Percentiles rank a stretch among this genome's conserved stretches.
Evolutionary conservation across 2,797 vertebrate genomes (phyloP).

Genomic region (Chelon auratus): DNA sequence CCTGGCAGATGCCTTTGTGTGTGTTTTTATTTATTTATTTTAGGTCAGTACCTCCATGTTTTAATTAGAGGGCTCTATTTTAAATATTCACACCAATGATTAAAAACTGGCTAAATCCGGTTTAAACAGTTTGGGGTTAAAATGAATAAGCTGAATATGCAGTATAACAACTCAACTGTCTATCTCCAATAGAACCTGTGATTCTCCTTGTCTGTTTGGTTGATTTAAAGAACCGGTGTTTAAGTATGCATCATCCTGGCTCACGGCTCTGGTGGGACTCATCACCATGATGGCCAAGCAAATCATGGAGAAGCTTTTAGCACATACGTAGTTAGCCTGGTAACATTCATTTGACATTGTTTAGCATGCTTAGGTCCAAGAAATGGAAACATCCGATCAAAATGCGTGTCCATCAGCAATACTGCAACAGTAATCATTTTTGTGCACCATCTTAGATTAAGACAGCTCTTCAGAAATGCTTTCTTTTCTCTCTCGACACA

Average conservation of each 20-base stretch:
- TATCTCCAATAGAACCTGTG: too few species aligned
- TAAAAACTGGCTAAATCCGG: neutral
- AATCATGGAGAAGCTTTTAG: too few species aligned
- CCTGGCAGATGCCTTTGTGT: too few species aligned
- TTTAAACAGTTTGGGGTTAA: too few species aligned
- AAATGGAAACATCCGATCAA: neutral
- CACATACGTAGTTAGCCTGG: too few species aligned
- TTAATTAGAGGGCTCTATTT: neutral
- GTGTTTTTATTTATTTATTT: too few species aligned
- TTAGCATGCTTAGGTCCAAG: neutral
- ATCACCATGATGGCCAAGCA: too few species aligned
- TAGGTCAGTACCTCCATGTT: neutral
- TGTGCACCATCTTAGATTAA: neutral
- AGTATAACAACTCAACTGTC: neutral
- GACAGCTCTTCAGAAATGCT: slow-evolving; percentile 13
- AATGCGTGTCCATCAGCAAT: neutral
- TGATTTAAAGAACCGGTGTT: too few species aligned
- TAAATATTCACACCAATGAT: neutral
- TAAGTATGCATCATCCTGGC: too few species aligned
- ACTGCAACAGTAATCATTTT: neutral
- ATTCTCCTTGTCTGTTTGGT: too few species aligned
- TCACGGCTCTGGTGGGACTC: too few species aligned
- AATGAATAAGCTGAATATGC: neutral
- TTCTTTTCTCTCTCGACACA: slow-evolving; percentile 25
- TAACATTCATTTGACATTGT: too few species aligned